Evolutionary conservation across 2,888 invertebrate species (phyloP).

Genomic region (Drosophila histrio): DNA sequence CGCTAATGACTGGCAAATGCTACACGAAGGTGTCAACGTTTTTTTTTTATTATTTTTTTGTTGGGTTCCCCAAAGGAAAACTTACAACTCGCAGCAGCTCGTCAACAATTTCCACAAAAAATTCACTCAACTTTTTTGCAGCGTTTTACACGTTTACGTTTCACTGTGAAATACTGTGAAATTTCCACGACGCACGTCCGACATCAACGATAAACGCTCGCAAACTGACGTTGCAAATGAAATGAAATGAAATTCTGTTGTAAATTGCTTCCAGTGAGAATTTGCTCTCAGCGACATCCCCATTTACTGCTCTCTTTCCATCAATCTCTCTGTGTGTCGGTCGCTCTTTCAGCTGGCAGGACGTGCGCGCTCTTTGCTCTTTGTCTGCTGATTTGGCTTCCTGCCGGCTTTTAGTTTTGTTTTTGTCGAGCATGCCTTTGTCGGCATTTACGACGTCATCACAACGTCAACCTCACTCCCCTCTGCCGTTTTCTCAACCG

Average conservation of each 20-base stretch:
- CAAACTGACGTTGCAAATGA: constrained; percentile 64
- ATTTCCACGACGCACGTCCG: constrained; percentile 61
- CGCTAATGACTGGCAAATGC: constrained; percentile 16
- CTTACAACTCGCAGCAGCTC: constrained; percentile 3
- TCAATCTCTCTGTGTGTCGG: neutral
- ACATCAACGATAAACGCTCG: constrained; percentile 78
- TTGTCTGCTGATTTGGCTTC: constrained; percentile 27
- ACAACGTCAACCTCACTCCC: neutral
- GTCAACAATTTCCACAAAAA: constrained; percentile 17
- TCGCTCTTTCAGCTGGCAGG: neutral
- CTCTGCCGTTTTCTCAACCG: neutral
- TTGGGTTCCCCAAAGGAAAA: constrained; percentile 2
- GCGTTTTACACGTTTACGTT: constrained; percentile 31
- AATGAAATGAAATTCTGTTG: constrained; percentile 21
- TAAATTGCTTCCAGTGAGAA: constrained; percentile 45
- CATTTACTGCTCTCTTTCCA: neutral
- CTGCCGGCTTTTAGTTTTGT: constrained; percentile 60
- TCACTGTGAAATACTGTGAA: constrained; percentile 1
- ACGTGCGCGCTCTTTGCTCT: constrained; percentile 31
- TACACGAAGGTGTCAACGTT: constrained; percentile 7
- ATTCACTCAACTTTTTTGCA: constrained; percentile 17
- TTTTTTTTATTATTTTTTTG: constrained; percentile 1
- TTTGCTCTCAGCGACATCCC: constrained; percentile 7
- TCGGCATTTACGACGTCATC: constrained; percentile 48
- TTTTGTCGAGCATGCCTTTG: constrained; percentile 41